Percentiles rank a stretch among this genome's conserved stretches.
These are phyloP conservation scores for Formicarius rufipectus DNA, from an alignment of 2,113 vertebrate genomes.

Conservation along the genomic window DNA sequence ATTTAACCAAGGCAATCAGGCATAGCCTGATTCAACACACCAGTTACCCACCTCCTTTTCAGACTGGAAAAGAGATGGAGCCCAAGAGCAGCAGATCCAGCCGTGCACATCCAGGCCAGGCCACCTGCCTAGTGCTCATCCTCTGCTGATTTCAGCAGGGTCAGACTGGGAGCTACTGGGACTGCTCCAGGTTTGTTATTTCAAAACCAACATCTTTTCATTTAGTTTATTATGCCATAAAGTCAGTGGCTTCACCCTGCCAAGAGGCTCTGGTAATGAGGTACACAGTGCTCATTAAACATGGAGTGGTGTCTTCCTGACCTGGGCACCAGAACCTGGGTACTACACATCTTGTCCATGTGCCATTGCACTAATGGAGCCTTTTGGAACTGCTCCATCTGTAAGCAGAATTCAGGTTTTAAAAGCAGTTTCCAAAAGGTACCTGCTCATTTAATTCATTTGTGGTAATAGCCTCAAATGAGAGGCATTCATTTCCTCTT, in stretches of 20 bases:
- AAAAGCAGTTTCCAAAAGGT: conserved; percentile 29
- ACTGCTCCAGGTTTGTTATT: conserved; percentile 5
- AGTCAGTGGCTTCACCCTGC: neutral
- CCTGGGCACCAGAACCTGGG: neutral
- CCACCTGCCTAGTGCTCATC: neutral
- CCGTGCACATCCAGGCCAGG: neutral
- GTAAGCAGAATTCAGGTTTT: neutral
- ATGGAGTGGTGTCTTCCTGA: neutral
- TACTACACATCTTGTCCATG: neutral
- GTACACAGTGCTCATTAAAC: neutral
- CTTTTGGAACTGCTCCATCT: neutral
- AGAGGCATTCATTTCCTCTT: conserved; percentile 48
- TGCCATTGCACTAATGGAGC: neutral
- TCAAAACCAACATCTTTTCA: neutral
- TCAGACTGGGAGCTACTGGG: neutral
- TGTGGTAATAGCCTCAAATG: conserved; percentile 42
- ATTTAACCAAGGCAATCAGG: neutral
- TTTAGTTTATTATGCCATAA: conserved; percentile 4
- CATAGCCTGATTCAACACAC: neutral
- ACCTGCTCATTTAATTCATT: conserved; percentile 53
- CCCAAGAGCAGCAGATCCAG: neutral
- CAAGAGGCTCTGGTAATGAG: neutral
- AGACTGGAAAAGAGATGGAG: neutral
- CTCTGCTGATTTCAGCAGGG: neutral
- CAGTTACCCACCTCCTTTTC: neutral